Conservation (phyloP, 2,888 invertebrate genomes). For the Octonoba sinensis region DNA sequence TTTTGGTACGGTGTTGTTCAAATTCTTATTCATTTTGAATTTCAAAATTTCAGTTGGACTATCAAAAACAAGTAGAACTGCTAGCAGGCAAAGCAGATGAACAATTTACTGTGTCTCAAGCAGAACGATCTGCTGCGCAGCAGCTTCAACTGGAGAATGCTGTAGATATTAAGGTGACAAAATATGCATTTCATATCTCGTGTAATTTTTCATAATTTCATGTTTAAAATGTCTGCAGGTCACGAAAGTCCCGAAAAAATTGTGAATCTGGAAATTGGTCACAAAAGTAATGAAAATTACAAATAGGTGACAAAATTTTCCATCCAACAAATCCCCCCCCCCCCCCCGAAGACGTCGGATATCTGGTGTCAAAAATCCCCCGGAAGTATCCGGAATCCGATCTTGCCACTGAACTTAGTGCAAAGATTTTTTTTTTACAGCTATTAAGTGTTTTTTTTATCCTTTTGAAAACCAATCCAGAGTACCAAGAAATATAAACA, state of each 20-base stretch:
- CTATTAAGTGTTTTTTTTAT: too few species aligned
- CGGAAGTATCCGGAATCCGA: too few species aligned
- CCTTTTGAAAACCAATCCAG: too few species aligned
- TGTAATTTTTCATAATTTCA: neutral
- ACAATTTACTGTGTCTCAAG: conserved; percentile 95
- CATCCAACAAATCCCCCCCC: neutral
- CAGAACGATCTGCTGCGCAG: conserved; percentile 77
- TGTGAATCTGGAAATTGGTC: too few species aligned
- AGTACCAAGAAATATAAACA: too few species aligned
- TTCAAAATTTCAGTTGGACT: conserved; percentile 78
- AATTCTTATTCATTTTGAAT: neutral
- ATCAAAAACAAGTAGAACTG: conserved; percentile 87
- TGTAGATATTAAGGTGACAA: conserved; percentile 91
- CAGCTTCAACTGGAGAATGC: conserved; percentile 89
- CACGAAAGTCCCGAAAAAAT: too few species aligned
- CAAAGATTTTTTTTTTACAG: too few species aligned
- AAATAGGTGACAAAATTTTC: neutral
- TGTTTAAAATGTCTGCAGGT: neutral
- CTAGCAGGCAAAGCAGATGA: conserved; percentile 89
- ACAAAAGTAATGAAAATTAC: too few species aligned
- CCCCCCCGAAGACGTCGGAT: too few species aligned
- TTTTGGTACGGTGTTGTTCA: neutral
- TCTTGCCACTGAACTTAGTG: too few species aligned
- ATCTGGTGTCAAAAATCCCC: too few species aligned
- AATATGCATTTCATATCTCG: neutral